Conservation (phyloP, 2,888 invertebrate species). For the Agriopis marginaria region DNA sequence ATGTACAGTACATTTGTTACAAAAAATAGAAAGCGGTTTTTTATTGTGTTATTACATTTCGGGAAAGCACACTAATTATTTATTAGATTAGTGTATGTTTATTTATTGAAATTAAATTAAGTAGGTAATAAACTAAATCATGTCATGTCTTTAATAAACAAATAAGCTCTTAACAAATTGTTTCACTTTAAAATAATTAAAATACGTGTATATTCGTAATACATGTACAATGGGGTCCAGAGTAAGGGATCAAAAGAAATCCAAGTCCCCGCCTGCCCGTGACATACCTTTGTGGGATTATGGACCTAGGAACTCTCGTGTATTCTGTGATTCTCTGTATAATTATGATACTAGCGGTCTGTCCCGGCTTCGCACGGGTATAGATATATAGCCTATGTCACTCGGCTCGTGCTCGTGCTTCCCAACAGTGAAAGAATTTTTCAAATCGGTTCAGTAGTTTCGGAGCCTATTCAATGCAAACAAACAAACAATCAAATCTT, state of each 20-base stretch:
- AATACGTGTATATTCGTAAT: not conserved
- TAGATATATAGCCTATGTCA: not conserved
- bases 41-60: too few relatives aligned
- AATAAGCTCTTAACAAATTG: not conserved
- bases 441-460: too few relatives aligned
- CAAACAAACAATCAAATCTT: too few relatives aligned
- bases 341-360: not conserved
- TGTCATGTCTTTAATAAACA: not conserved
- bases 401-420: too few relatives aligned
- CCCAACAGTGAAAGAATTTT: too few relatives aligned
- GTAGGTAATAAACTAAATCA: too few relatives aligned
- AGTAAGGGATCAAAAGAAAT: conserved; percentile 7
- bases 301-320: not conserved
- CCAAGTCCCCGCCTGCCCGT: not conserved
- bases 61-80: too few relatives aligned
- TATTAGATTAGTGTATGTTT: too few relatives aligned
- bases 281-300: conserved; percentile 19
- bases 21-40: too few relatives aligned
- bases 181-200: not conserved
- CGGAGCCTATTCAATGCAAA: too few relatives aligned
- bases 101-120: too few relatives aligned
- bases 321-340: not conserved
- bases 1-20: too few relatives aligned
- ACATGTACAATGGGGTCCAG: not conserved
- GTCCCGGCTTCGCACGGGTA: not conserved